These are phyloP conservation scores for Sigmodon hispidus DNA, from an alignment of 2,113 vertebrate species.

Conservation along the genomic window DNA sequence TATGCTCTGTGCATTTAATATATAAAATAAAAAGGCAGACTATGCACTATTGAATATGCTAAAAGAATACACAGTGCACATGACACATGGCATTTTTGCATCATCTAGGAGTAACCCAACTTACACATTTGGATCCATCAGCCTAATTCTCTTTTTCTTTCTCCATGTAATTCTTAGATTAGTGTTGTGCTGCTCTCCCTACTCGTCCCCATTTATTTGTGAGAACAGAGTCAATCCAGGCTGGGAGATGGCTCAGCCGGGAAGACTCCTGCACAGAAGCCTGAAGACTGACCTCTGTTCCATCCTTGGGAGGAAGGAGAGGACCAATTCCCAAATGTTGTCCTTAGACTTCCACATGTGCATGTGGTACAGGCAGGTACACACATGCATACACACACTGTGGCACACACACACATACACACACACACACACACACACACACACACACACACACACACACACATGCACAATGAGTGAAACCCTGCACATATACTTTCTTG, in stretches of 20 bases:
- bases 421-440: background rate
- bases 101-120: background rate
- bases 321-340: too few relatives aligned
- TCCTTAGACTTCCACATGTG: background rate
- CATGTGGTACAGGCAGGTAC: background rate
- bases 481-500: background rate
- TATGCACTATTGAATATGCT: background rate
- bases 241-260: background rate
- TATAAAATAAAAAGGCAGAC: background rate
- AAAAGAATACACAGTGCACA: background rate
- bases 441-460: background rate
- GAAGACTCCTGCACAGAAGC: background rate
- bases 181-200: background rate
- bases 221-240: background rate
- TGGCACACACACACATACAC: background rate
- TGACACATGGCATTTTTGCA: fast-evolving
- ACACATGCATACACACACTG: background rate
- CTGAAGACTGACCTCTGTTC: background rate
- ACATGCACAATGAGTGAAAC: background rate
- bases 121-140: background rate
- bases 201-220: background rate
- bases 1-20: background rate
- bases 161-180: background rate
- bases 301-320: background rate
- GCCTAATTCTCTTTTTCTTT: background rate